phyloP scores from a whole-genome alignment of 1,140 invertebrate genomes.

The Chironomus striatipennis region DNA sequence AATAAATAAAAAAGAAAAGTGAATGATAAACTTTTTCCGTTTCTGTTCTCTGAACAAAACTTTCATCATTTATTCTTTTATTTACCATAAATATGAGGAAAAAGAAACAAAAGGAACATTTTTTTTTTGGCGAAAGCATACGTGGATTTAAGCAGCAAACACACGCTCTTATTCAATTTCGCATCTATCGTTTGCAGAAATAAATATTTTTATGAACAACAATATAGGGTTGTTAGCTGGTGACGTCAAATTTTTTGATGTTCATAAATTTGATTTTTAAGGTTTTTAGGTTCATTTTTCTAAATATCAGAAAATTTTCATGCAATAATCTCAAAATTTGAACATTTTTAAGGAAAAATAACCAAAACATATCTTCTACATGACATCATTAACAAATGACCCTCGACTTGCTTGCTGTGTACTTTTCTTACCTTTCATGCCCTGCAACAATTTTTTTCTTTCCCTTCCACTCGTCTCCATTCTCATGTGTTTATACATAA shows the following conservation, averaged over 20 bases:
- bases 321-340: too few species aligned
- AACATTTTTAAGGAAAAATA: too few species aligned
- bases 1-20: background rate
- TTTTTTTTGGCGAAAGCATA: background rate
- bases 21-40: background rate
- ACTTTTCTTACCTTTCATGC: too few species aligned
- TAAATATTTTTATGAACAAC: slow-evolving; percentile 14
- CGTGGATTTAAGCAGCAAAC: background rate
- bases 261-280: too few species aligned
- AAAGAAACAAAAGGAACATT: too few species aligned
- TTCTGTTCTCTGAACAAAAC: background rate
- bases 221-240: background rate
- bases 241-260: too few species aligned
- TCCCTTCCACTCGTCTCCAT: background rate
- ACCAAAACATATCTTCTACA: too few species aligned
- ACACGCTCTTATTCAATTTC: background rate
- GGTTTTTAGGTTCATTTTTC: too few species aligned
- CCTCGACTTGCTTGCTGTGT: too few species aligned
- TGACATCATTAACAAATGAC: too few species aligned
- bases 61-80: background rate
- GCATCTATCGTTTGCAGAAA: background rate
- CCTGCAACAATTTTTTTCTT: too few species aligned
- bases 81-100: background rate
- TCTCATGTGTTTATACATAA: background rate
- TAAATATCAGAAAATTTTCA: too few species aligned